Evolutionary conservation across 2,888 invertebrate species (phyloP).

Genomic region (Endomychus coccineus): DNA sequence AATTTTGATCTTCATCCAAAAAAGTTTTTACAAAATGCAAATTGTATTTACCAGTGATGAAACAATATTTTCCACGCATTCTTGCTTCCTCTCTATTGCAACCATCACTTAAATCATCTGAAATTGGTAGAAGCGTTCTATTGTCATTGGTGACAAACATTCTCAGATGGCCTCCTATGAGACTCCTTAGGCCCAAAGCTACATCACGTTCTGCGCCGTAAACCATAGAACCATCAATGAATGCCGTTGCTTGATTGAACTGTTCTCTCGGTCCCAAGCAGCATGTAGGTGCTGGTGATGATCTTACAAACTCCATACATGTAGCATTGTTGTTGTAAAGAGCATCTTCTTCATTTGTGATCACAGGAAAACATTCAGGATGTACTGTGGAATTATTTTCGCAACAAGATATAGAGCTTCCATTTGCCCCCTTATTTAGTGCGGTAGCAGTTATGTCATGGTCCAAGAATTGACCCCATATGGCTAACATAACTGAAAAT

Average conservation of each 20-base stretch:
- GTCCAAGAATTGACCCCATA: slow-evolving; percentile 84
- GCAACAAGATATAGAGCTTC: slow-evolving; percentile 67
- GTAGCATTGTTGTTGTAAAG: slow-evolving; percentile 58
- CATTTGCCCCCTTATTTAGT: slow-evolving; percentile 63
- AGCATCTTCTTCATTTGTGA: slow-evolving; percentile 58
- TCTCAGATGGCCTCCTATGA: slow-evolving; percentile 53
- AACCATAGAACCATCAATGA: slow-evolving; percentile 76
- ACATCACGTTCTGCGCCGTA: slow-evolving; percentile 60
- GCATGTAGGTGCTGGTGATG: slow-evolving; percentile 71
- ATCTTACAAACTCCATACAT: slow-evolving; percentile 82
- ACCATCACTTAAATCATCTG: slow-evolving; percentile 63
- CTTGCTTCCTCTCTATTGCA: slow-evolving; percentile 66
- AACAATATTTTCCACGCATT: slow-evolving; percentile 69
- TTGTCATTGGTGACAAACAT: slow-evolving; percentile 60
- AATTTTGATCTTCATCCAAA: too few relatives aligned
- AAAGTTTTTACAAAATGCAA: too few relatives aligned
- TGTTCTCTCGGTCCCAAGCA: slow-evolving; percentile 76
- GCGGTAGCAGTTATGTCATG: slow-evolving; percentile 84
- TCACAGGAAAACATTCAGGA: slow-evolving; percentile 77
- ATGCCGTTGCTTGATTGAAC: slow-evolving; percentile 73
- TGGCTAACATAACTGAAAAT: slow-evolving; percentile 77
- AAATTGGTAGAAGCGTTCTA: slow-evolving; percentile 61
- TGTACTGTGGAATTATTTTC: slow-evolving; percentile 43
- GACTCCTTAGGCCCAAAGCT: slow-evolving; percentile 47
- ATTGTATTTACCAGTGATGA: slow-evolving; percentile 53